These are phyloP conservation scores for Portunus trituberculatus DNA, from an alignment of 1,140 invertebrate species.

Conservation along the genomic window DNA sequence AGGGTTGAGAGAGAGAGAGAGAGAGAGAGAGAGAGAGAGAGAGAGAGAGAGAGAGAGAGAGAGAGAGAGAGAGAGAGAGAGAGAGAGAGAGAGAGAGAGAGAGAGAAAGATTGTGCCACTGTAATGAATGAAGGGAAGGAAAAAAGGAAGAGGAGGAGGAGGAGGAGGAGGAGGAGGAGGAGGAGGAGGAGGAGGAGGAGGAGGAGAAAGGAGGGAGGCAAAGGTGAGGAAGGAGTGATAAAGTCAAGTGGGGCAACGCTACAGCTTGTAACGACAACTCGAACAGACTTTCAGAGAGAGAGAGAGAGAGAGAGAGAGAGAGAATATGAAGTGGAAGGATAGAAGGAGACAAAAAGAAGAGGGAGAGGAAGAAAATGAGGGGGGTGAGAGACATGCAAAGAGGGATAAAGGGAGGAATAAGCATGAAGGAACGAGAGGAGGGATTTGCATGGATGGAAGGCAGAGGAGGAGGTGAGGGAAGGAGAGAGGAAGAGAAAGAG, in stretches of 20 bases:
- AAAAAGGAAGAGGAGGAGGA: not conserved
- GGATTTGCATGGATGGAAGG: too few relatives aligned
- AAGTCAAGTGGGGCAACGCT: not conserved
- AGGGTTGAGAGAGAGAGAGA: not conserved
- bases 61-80: constrained; percentile 21
- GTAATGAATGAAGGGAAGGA: not conserved
- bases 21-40: not conserved
- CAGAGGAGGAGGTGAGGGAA: not conserved
- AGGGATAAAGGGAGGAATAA: too few relatives aligned
- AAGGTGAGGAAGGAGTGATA: not conserved
- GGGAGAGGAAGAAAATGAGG: too few relatives aligned
- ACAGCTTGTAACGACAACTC: not conserved
- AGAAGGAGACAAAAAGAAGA: too few relatives aligned
- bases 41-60: constrained; percentile 5
- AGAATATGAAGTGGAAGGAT: too few relatives aligned
- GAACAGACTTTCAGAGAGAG: not conserved
- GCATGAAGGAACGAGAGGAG: too few relatives aligned
- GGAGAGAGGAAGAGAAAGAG: constrained; percentile 15
- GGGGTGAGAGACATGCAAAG: too few relatives aligned
- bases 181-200: not conserved
- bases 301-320: not conserved
- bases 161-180: not conserved
- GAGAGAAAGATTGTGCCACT: not conserved
- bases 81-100: constrained; percentile 37
- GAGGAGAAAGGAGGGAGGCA: not conserved